Conservation (phyloP, 2,888 invertebrate genomes). For the Balanococcus diminutus region DNA sequence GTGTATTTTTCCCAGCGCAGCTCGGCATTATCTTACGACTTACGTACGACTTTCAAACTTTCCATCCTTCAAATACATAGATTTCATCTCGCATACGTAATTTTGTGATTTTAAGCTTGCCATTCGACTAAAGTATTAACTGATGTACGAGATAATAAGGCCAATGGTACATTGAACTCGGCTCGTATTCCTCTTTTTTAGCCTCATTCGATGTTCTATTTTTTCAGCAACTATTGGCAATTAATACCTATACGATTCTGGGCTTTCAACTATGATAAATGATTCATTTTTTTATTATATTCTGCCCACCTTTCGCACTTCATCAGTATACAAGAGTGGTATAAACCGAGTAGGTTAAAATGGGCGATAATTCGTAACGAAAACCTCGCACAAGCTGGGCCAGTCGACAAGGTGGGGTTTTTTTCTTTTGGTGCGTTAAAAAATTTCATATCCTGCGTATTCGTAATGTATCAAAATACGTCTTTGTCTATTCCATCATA, state of each 20-base stretch:
- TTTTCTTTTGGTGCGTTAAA: background rate
- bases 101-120: background rate
- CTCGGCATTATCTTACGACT: background rate
- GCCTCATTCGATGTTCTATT: background rate
- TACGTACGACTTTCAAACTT: background rate
- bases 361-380: conserved; percentile 22
- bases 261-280: conserved; percentile 15
- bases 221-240: background rate
- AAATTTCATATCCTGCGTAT: conserved; percentile 43
- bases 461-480: conserved; percentile 45
- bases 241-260: background rate
- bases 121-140: background rate
- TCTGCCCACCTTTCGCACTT: background rate
- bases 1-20: background rate
- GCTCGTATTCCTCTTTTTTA: too few relatives aligned
- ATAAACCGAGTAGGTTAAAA: background rate
- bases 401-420: background rate
- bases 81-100: background rate
- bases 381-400: background rate
- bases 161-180: background rate
- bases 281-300: background rate
- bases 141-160: background rate
- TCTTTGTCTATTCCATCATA: conserved; percentile 35
- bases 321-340: background rate
- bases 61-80: background rate